Conservation (phyloP, 1,140 invertebrate species). For the Atopsyche davidsoni region DNA sequence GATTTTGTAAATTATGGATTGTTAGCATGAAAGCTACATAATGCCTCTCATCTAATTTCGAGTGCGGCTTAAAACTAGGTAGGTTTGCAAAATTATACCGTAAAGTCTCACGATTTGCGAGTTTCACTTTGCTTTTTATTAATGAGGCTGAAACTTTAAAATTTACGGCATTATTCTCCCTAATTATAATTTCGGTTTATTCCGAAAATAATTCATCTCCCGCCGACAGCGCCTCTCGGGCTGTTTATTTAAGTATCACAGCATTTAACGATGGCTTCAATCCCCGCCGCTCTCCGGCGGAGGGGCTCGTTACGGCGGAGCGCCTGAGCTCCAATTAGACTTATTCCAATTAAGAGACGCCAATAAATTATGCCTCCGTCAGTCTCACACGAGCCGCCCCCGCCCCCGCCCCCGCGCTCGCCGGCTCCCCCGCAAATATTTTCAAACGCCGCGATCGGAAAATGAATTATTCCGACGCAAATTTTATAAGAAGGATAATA, state of each 20-base stretch:
- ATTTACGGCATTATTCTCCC: slow-evolving; percentile 22
- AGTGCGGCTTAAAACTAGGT: too few species aligned
- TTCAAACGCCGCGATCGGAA: slow-evolving; percentile 24
- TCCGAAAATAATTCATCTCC: slow-evolving; percentile 22
- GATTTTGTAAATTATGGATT: too few species aligned
- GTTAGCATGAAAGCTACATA: too few species aligned
- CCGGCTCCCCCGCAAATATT: slow-evolving; percentile 1
- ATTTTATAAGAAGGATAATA: slow-evolving; percentile 32
- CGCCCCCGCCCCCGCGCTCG: slow-evolving; percentile 19
- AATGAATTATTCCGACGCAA: slow-evolving; percentile 31
- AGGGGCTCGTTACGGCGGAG: slow-evolving; percentile 31
- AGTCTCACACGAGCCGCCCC: slow-evolving; percentile 40
- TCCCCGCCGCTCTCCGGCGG: slow-evolving; percentile 24
- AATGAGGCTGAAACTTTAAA: slow-evolving; percentile 16
- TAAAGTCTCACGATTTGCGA: too few species aligned
- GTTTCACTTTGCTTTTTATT: slow-evolving; percentile 16
- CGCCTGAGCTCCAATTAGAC: slow-evolving; percentile 53
- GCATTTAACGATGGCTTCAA: slow-evolving; percentile 28
- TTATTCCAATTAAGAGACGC: slow-evolving; percentile 55
- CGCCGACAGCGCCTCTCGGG: slow-evolving; percentile 12
- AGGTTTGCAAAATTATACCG: too few species aligned
- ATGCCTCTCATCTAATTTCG: too few species aligned
- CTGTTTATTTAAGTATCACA: slow-evolving; percentile 25
- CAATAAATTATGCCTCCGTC: slow-evolving; percentile 49
- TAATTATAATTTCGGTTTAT: slow-evolving; percentile 25